A percentile compares a stretch with the other conserved stretches of the same genome.
These are phyloP conservation scores for Corbicula japonica DNA, from an alignment of 2,888 invertebrate species.

Conservation along the genomic window DNA sequence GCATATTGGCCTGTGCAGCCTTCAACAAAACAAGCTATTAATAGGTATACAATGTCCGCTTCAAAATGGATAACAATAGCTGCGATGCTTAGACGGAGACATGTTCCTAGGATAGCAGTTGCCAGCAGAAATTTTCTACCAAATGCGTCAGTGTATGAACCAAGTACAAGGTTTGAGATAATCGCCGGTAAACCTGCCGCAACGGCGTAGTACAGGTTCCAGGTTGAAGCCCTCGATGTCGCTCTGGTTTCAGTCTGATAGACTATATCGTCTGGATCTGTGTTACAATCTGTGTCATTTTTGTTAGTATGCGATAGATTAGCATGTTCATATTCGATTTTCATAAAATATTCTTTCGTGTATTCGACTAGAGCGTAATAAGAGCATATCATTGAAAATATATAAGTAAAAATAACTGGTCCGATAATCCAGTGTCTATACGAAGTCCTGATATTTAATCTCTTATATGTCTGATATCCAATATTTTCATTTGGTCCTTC, in stretches of 20 bases:
- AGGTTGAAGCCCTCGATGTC: slow-evolving; percentile 51
- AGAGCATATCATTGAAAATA: slow-evolving; percentile 50
- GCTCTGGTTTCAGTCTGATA: slow-evolving; percentile 53
- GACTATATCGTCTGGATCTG: slow-evolving; percentile 27
- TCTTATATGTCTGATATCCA: slow-evolving; percentile 24
- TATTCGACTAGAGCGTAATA: slow-evolving; percentile 52
- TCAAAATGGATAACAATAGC: slow-evolving; percentile 63
- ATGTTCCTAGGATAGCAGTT: slow-evolving; percentile 61
- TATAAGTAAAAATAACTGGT: slow-evolving; percentile 49
- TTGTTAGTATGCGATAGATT: slow-evolving; percentile 38
- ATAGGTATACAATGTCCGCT: slow-evolving; percentile 57
- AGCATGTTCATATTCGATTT: slow-evolving; percentile 34
- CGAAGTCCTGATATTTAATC: slow-evolving; percentile 33
- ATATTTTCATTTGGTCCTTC: slow-evolving; percentile 9
- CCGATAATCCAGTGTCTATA: slow-evolving; percentile 52
- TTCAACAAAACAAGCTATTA: slow-evolving; percentile 65
- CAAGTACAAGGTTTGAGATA: slow-evolving; percentile 51
- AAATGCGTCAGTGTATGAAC: slow-evolving; percentile 67
- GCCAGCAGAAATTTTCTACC: slow-evolving; percentile 69
- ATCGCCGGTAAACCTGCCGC: slow-evolving; percentile 59
- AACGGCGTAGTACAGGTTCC: slow-evolving; percentile 60
- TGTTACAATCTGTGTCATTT: slow-evolving; percentile 30
- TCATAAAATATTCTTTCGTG: slow-evolving; percentile 41
- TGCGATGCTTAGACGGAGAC: slow-evolving; percentile 46
- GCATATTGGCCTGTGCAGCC: slow-evolving; percentile 65